Percentiles rank a stretch among this genome's conserved stretches.
phyloP scores from a whole-genome alignment of 2,113 vertebrate species.

The Okapia johnstoni region DNA sequence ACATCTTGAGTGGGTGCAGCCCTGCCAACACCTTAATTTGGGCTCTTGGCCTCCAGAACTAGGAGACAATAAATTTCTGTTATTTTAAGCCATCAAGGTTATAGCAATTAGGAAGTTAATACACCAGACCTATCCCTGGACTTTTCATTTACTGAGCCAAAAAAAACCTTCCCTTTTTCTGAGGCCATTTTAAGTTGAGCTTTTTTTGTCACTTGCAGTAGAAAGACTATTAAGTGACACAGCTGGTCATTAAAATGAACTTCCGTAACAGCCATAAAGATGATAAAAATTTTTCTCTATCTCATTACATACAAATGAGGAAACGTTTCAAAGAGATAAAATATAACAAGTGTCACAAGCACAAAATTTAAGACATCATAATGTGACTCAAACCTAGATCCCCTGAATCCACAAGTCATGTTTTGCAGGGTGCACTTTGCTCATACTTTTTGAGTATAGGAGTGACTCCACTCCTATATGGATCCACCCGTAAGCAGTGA shows the following conservation, averaged over 20 bases:
- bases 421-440: not conserved
- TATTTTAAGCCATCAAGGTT: not conserved
- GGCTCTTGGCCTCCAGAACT: not conserved
- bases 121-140: not conserved
- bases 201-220: not conserved
- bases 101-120: not conserved
- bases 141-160: not conserved
- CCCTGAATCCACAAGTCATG: not conserved
- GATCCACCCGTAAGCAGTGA: not conserved
- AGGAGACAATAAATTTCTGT: not conserved
- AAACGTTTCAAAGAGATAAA: not conserved
- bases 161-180: not conserved
- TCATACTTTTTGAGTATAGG: not conserved
- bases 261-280: not conserved
- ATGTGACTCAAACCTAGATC: not conserved
- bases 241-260: not conserved
- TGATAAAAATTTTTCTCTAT: not conserved
- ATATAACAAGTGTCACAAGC: not conserved
- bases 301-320: not conserved
- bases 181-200: not conserved
- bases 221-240: not conserved
- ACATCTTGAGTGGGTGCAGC: fast-evolving
- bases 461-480: fast-evolving
- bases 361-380: not conserved
- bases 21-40: not conserved